These are phyloP conservation scores for Cyprinella venusta DNA, from an alignment of 2,797 vertebrate species.

Conservation along the genomic window DNA sequence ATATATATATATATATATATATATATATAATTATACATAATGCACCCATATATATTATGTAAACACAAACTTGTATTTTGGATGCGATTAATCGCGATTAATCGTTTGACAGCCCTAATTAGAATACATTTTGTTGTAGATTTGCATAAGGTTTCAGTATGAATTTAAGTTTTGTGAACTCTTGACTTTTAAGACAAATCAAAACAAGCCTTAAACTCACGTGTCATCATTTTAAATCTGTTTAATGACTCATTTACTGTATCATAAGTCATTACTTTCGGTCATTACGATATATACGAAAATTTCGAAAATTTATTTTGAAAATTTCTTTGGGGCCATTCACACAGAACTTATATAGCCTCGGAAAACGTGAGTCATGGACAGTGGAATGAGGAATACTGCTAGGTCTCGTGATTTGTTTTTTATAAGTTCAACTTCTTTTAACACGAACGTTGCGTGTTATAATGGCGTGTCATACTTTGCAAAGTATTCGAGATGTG, in stretches of 20 bases:
- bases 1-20: no score
- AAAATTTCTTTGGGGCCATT: background rate
- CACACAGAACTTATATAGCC: background rate
- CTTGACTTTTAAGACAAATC: background rate
- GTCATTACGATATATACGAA: background rate
- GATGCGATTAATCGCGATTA: no score
- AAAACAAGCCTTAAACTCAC: background rate
- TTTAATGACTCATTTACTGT: background rate
- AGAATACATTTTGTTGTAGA: background rate
- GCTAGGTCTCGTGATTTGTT: background rate
- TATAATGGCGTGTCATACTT: background rate
- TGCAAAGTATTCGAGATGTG: background rate
- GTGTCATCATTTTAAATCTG: background rate
- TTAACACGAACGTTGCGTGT: background rate
- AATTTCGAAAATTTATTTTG: no score
- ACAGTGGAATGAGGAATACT: background rate
- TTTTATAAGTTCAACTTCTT: background rate
- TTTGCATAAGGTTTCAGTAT: background rate
- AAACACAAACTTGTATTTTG: no score
- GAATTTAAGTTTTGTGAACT: background rate
- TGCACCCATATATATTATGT: no score
- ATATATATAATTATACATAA: no score
- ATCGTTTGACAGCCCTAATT: no score
- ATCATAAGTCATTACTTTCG: background rate
- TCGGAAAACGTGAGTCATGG: fast-evolving